Evolutionary conservation across 2,888 invertebrate genomes (phyloP), one percentile per base, ranked within the genome.

Genomic region (Dynastes tityus): DNA sequence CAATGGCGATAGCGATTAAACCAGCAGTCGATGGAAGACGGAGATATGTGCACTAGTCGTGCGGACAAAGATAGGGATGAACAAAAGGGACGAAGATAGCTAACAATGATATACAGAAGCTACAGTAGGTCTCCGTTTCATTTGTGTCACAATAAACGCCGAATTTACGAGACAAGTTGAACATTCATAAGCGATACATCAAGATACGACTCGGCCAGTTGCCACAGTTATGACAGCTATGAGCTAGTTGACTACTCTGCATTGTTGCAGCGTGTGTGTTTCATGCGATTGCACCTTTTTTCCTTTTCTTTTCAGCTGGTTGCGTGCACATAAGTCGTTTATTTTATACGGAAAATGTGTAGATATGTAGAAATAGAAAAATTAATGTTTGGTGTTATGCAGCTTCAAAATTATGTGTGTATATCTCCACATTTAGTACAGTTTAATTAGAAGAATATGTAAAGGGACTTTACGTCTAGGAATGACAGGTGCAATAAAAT

Each of bases 141-240:
- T 80, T 80, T 78, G 78, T 77, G 78, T 78, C 80, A 64, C 61
- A 79, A 80, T 80, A 81, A 81, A 81, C 76, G 75, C 78, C 75
- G 74, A 81, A 81, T 81, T 81, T 81, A 80, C 77, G 81, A 80
- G 73, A 77, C 78, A 77, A 75, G 77, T 68, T 81, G 79, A 79
- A 78, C 65, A 76, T 58, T 68, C 70, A 68, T 76, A 76, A 68
- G 49, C 67, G 65, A 68, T 75, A 74, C 49, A 78, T 78, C 75
- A 79, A 79, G 80, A 81, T 81, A 73, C 80, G 76, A 80, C 78
- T 78, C 70, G 76, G 65, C 67, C 77, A 76, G 79, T 78, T 80
- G 76, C 79, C 80, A 80, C 58, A 58, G 73, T 58, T 73, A 55
- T 73, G 73, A 58, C 55, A 73, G 37, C 73, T 58, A 73, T 58